Percentiles rank a stretch among this genome's conserved stretches.
Conservation (phyloP, 37 sponge, comb jelly and placozoan genomes). For the Halisarca cf. caerulea region DNA sequence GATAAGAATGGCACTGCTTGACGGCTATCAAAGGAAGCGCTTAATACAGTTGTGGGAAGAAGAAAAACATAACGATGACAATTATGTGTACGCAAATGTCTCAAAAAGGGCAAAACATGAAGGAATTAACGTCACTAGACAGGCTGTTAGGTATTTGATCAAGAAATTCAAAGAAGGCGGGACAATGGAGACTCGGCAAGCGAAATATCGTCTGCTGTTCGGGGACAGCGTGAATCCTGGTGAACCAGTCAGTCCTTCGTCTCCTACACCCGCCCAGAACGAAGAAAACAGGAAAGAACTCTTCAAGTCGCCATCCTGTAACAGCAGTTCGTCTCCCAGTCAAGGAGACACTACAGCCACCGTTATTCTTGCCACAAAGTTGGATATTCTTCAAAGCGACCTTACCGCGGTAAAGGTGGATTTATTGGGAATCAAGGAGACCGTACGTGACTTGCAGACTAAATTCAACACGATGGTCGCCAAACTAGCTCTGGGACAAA, state of each 20-base stretch:
- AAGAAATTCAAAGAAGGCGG: constrained; percentile 27
- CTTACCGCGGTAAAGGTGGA: constrained; percentile 1
- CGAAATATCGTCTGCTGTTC: neutral
- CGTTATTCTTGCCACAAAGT: constrained; percentile 15
- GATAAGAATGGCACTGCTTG: constrained; percentile 26
- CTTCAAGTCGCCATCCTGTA: neutral
- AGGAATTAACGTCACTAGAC: constrained; percentile 18
- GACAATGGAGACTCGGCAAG: constrained; percentile 18
- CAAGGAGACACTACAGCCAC: constrained; percentile 9
- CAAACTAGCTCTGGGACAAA: constrained; percentile 18
- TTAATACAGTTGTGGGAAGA: constrained; percentile 27
- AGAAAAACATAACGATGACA: constrained; percentile 21
- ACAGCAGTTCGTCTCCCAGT: neutral
- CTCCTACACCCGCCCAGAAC: neutral
- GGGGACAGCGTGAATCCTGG: neutral
- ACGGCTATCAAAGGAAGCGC: constrained; percentile 15
- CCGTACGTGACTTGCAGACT: constrained; percentile 13
- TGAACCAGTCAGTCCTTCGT: neutral
- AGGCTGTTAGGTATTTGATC: constrained; percentile 17
- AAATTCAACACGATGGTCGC: constrained; percentile 28
- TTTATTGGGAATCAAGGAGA: constrained; percentile 2
- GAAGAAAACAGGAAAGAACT: neutral
- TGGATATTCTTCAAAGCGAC: constrained; percentile 4
- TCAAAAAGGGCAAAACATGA: constrained; percentile 23
- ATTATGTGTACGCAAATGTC: constrained; percentile 15